Evolutionary conservation across 2,113 vertebrate species (phyloP).

Genomic region (Gasterosteus nipponicus): DNA sequence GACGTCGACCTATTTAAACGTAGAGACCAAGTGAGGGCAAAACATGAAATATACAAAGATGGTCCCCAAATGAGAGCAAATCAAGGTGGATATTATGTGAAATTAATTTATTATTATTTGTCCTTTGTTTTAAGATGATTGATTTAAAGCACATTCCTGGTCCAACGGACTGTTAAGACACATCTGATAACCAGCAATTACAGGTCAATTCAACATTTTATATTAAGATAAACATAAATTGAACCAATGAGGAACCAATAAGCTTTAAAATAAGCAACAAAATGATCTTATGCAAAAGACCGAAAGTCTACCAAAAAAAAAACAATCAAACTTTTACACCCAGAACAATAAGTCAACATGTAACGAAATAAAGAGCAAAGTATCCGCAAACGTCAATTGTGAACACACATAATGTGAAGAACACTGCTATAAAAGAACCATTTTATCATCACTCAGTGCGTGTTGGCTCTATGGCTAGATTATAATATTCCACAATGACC

Average conservation of each 20-base stretch:
- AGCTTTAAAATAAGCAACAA: slow-evolving; percentile 12
- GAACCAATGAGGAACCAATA: background rate
- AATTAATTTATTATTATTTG: background rate
- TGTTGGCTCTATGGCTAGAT: background rate
- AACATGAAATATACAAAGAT: background rate
- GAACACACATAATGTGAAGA: background rate
- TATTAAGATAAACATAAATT: background rate
- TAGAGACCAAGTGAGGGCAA: background rate
- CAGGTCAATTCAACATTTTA: background rate
- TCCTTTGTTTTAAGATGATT: background rate
- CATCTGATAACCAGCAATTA: background rate
- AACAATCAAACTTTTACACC: background rate
- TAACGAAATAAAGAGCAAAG: background rate
- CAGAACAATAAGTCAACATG: background rate
- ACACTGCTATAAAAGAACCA: background rate
- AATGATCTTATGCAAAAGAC: background rate
- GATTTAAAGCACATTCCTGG: background rate
- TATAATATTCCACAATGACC: background rate
- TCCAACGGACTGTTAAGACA: background rate
- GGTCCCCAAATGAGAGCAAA: background rate
- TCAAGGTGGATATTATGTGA: background rate
- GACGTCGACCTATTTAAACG: background rate
- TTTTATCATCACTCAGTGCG: background rate
- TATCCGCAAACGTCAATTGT: background rate
- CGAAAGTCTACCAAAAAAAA: background rate